These are phyloP conservation scores for Molorchus minor DNA, from an alignment of 2,888 invertebrate genomes.

Conservation along the genomic window DNA sequence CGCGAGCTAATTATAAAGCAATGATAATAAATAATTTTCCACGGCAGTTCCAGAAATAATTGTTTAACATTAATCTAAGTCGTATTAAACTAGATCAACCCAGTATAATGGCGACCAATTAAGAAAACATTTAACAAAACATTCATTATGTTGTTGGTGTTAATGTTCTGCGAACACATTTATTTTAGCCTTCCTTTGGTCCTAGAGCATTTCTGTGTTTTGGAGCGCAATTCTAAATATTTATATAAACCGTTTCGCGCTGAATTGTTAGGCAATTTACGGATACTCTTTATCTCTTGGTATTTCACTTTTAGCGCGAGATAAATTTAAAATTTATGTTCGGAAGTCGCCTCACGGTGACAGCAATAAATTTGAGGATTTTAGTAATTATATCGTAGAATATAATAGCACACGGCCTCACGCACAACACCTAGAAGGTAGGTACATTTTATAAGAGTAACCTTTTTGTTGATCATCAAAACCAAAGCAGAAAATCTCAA, in stretches of 20 bases:
- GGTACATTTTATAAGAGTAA: too few relatives aligned
- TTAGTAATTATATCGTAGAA: too few relatives aligned
- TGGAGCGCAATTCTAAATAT: slow-evolving; percentile 37
- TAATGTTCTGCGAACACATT: slow-evolving; percentile 45
- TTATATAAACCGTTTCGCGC: slow-evolving; percentile 36
- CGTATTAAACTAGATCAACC: slow-evolving; percentile 44
- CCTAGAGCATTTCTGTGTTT: slow-evolving; percentile 35
- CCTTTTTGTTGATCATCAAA: too few relatives aligned
- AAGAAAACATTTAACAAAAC: slow-evolving; percentile 48
- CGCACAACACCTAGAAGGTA: too few relatives aligned
- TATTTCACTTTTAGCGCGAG: slow-evolving; percentile 7
- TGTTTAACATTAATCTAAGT: slow-evolving; percentile 34
- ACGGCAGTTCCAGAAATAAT: slow-evolving; percentile 21
- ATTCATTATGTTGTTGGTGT: slow-evolving; percentile 44
- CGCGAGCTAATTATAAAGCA: slow-evolving; percentile 11
- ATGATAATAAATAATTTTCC: slow-evolving; percentile 13
- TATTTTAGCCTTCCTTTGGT: slow-evolving; percentile 40
- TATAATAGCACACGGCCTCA: too few relatives aligned
- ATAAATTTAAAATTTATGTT: slow-evolving; percentile 10
- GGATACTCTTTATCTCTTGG: slow-evolving; percentile 3
- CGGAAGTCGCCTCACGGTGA: too few relatives aligned
- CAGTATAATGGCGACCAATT: slow-evolving; percentile 46
- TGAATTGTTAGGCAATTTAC: slow-evolving; percentile 20
- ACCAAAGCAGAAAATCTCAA: too few relatives aligned
- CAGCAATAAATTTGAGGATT: too few relatives aligned